Evolutionary conservation across 2,888 invertebrate genomes (phyloP), one percentile per base, ranked within the genome.

Genomic region (Leptinotarsa haldemani): DNA sequence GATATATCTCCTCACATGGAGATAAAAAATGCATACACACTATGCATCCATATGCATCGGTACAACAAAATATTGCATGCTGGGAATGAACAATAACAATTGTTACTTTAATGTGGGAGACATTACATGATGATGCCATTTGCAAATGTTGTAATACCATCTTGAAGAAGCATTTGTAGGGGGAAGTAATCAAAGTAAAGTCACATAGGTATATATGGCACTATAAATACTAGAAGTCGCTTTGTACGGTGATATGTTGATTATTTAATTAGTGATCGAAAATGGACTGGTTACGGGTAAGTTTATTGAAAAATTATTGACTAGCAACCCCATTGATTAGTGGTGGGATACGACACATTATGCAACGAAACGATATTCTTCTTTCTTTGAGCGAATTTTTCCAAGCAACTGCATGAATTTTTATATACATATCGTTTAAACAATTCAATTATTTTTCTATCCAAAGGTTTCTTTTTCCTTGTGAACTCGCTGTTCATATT

Each of bases 71-170:
- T 82, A 65, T 48, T 69, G 58, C 76, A 68, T 68, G 71, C 65
- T 74, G 65, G 64, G 58, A 58, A 70, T 73, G 76, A 80, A 77
- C 78, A 80, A 81, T 82, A 78, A 79, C 79, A 56, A 77, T 56
- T 56, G 68, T 68, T 56, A 16, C 13, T 56, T 68, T 46, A 9
- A 53, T 71, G 66, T 71, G 71, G 71, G 71, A 48, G 71, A 71
- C 71, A 71, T 22, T 47, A n/a, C 61, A 82, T 68, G 47, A 82
- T 68, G 47, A 84, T 85, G 84, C 83, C 83, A 85, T 85, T 84
- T 85, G 79, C 80, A 81, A 81, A 81, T 85, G 84, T 84, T 83
- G 85, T 83, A 85, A 84, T 81, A 83, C 82, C 79, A 81, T 80
- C 82, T 83, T 83, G 82, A 82, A 81, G 79, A 81, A 75, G 76